Conservation (phyloP, 2,797 vertebrate genomes). For the Enteromius treurensis region DNA sequence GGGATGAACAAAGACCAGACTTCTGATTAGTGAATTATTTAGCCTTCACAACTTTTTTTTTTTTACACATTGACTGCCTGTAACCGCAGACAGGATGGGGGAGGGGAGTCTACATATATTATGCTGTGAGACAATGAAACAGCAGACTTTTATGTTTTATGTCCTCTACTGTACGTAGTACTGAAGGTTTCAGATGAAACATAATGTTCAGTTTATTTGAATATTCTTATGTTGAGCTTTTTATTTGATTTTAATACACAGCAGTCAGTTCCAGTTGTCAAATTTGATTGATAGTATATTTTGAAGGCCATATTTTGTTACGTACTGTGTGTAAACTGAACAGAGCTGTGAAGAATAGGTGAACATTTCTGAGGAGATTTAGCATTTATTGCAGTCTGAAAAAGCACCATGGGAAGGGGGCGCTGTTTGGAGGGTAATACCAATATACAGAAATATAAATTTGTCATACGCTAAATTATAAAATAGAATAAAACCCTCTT, state of each 20-base stretch:
- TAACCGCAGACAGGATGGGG: slow-evolving; percentile 33
- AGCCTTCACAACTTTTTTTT: slow-evolving; percentile 1
- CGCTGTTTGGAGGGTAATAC: not conserved
- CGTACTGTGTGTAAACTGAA: not conserved
- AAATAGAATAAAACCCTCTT: too few species aligned
- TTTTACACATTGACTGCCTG: not conserved
- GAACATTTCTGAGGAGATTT: not conserved
- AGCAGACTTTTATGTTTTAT: not conserved
- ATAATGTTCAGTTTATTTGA: not conserved
- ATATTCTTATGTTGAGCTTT: too few species aligned
- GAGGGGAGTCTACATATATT: slow-evolving; percentile 4
- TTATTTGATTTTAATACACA: not conserved
- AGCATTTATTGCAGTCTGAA: not conserved
- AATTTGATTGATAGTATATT: not conserved
- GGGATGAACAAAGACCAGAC: slow-evolving; percentile 1
- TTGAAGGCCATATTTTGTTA: not conserved
- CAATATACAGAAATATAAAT: not conserved
- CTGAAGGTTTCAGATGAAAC: not conserved
- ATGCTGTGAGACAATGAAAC: slow-evolving; percentile 14
- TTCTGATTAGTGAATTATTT: not conserved
- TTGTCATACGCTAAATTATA: too few species aligned
- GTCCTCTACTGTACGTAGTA: not conserved
- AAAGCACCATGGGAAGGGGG: not conserved
- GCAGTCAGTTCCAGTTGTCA: not conserved
- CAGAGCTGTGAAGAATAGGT: not conserved